phyloP scores from a whole-genome alignment of 2,888 invertebrate genomes.

The Trilocha varians region DNA sequence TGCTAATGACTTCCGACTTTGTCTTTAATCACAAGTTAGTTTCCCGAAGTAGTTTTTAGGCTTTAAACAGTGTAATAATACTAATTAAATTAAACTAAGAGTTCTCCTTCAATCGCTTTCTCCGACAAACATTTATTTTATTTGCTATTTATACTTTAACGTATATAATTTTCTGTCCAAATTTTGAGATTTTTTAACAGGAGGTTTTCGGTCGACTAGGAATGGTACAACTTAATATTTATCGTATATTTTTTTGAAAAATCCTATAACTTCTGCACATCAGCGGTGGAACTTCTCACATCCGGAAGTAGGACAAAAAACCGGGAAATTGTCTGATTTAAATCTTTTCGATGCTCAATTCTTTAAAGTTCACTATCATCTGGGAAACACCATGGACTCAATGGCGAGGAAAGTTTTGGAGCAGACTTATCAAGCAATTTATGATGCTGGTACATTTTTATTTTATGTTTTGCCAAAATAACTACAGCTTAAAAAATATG shows the following conservation, averaged over 20 bases:
- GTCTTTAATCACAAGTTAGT: no score
- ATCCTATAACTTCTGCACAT: slow-evolving; percentile 60
- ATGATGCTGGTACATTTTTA: slow-evolving; percentile 28
- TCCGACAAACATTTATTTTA: no score
- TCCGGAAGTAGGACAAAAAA: slow-evolving; percentile 65
- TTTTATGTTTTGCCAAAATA: background rate
- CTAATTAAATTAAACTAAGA: no score
- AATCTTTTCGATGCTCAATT: slow-evolving; percentile 78
- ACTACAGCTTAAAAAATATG: background rate
- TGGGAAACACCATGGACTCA: slow-evolving; percentile 21
- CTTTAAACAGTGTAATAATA: no score
- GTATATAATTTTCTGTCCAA: no score
- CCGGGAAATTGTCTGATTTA: slow-evolving; percentile 75
- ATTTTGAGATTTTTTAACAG: no score
- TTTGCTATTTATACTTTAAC: no score
- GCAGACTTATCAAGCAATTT: slow-evolving; percentile 30
- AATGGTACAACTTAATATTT: no score
- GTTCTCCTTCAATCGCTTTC: no score
- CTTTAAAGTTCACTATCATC: slow-evolving; percentile 68
- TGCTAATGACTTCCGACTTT: no score
- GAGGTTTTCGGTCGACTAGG: no score
- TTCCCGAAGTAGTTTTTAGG: no score
- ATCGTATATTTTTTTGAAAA: slow-evolving; percentile 13
- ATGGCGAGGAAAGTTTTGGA: slow-evolving; percentile 30
- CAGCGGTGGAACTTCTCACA: slow-evolving; percentile 35